Conservation (phyloP, 1,140 invertebrate species). For the Bombus impatiens region DNA sequence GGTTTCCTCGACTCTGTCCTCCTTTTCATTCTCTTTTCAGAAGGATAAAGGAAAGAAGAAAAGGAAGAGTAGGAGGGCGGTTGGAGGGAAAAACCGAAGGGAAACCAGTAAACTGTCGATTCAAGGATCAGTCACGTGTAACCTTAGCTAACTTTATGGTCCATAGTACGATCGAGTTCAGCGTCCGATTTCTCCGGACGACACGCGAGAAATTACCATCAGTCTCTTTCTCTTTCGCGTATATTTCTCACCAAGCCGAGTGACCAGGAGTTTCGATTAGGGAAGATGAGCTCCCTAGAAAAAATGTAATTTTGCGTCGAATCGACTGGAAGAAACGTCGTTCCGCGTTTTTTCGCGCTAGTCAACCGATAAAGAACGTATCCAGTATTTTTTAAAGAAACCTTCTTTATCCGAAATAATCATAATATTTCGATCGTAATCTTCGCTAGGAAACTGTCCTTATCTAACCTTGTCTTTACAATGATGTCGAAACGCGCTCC, state of each 20-base stretch:
- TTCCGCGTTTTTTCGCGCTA: background rate
- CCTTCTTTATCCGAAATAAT: background rate
- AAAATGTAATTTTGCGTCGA: constrained; percentile 3
- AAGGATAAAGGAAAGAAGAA: background rate
- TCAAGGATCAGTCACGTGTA: constrained; percentile 4
- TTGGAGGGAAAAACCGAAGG: background rate
- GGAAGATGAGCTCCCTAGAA: background rate
- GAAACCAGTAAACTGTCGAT: background rate
- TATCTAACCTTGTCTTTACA: background rate
- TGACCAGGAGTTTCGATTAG: background rate
- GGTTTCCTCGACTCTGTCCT: too few species aligned
- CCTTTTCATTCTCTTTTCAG: too few species aligned
- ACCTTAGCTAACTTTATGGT: constrained; percentile 11
- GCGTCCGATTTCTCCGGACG: background rate
- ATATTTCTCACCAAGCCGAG: background rate
- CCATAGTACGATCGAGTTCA: background rate
- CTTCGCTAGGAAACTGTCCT: too few species aligned
- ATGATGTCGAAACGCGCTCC: background rate
- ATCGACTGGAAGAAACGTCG: background rate
- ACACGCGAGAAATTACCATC: background rate
- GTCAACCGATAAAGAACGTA: background rate
- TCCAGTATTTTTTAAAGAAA: too few species aligned
- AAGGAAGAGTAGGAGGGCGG: background rate
- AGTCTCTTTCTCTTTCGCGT: background rate
- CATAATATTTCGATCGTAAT: background rate